phyloP scores from a whole-genome alignment of 2,888 invertebrate genomes.

The Drosophila histrio region DNA sequence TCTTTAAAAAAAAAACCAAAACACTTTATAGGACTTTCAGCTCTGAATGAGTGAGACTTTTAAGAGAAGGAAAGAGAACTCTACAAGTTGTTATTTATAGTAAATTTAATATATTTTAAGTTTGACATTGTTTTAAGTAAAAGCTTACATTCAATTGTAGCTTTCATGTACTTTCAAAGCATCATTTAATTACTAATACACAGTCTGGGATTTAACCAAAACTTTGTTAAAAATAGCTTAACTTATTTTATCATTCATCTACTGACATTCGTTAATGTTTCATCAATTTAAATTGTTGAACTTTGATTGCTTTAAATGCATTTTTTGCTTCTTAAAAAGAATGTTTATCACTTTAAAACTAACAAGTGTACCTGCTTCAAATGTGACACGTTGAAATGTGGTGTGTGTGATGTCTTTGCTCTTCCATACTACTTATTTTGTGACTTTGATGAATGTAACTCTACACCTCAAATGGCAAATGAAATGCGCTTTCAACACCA shows the following conservation, averaged over 20 bases:
- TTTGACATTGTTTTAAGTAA: no score
- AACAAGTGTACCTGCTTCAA: neutral
- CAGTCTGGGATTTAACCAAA: neutral
- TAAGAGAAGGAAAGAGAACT: no score
- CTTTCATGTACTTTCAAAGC: no score
- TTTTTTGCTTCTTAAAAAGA: neutral
- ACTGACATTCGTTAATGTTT: neutral
- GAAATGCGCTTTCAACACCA: slow-evolving; percentile 27
- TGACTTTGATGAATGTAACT: slow-evolving; percentile 51
- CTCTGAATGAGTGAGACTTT: no score
- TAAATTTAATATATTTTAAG: no score
- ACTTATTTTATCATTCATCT: neutral
- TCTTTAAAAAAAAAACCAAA: no score
- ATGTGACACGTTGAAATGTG: neutral
- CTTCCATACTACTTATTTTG: neutral
- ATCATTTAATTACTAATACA: no score
- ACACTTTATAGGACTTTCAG: no score
- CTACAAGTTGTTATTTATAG: no score
- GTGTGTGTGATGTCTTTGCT: neutral
- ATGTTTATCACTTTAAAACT: neutral
- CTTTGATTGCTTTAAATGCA: neutral
- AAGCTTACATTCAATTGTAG: no score
- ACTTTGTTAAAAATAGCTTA: neutral
- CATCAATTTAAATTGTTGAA: neutral
- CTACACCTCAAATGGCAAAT: slow-evolving; percentile 62